Evolutionary conservation across 1,140 invertebrate species (phyloP).

Genomic region (Drosophila bocki): DNA sequence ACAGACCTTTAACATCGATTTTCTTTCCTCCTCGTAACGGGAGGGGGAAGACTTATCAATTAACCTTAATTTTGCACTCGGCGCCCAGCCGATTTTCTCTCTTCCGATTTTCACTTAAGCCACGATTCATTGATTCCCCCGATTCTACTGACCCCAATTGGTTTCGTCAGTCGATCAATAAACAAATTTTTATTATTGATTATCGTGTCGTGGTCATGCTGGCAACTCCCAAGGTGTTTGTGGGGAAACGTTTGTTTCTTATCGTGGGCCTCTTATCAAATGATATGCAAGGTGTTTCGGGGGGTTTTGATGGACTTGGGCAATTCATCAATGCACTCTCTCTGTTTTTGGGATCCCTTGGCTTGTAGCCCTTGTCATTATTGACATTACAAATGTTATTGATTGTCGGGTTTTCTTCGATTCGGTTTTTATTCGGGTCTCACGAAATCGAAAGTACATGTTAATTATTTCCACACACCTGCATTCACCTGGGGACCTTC

Average conservation of each 20-base stretch:
- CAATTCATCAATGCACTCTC: constrained; percentile 67
- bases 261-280: constrained; percentile 37
- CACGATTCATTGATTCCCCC: constrained; percentile 6
- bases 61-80: constrained; percentile 69
- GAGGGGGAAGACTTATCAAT: constrained; percentile 44
- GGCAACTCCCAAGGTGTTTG: constrained; percentile 34
- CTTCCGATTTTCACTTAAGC: constrained; percentile 38
- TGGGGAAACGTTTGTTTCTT: constrained; percentile 42
- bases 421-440: constrained; percentile 37
- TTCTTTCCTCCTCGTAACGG: not conserved
- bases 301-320: constrained; percentile 43
- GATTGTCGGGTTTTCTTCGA: constrained; percentile 59
- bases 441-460: constrained; percentile 80
- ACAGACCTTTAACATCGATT: constrained; percentile 38
- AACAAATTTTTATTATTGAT: constrained; percentile 70
- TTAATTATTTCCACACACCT: constrained; percentile 82
- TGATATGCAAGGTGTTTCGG: constrained; percentile 71
- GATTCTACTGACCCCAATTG: constrained; percentile 61
- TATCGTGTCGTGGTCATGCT: constrained; percentile 39
- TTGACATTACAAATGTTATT: constrained; percentile 83
- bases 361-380: constrained; percentile 67
- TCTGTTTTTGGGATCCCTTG: constrained; percentile 51
- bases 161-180: constrained; percentile 45
- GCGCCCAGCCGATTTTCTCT: constrained; percentile 46
- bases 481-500: constrained; percentile 60